These are phyloP conservation scores for Sus scrofa DNA, from an alignment of 2,113 vertebrate species.

Conservation along the genomic window DNA sequence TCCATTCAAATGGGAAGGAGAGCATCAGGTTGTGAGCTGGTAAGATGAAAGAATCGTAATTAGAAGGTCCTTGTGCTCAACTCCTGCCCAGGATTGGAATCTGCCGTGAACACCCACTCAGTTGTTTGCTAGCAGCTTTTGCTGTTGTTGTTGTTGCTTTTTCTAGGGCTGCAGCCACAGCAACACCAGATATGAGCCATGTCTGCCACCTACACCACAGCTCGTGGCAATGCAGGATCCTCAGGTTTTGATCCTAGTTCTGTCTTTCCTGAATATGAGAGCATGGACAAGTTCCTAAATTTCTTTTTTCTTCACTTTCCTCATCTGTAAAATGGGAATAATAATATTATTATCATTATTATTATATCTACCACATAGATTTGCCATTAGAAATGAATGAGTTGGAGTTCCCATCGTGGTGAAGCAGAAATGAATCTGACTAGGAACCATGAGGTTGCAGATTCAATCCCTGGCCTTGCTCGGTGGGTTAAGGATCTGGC, in stretches of 20 bases:
- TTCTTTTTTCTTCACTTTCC: not conserved
- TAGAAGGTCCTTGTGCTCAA: not conserved
- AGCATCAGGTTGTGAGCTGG: not conserved
- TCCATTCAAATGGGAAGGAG: not conserved
- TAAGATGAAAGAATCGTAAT: not conserved
- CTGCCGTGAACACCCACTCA: not conserved
- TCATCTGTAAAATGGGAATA: not conserved
- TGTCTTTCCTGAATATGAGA: not conserved
- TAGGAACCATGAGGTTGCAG: too few species aligned
- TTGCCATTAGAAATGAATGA: not conserved
- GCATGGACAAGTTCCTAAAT: not conserved
- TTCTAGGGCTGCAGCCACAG: too few species aligned
- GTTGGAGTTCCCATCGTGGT: too few species aligned
- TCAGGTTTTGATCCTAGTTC: not conserved
- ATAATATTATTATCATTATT: not conserved
- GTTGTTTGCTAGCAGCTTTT: not conserved
- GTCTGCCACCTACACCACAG: too few species aligned
- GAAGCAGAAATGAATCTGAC: too few species aligned
- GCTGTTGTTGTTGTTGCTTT: too few species aligned
- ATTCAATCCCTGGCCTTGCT: too few species aligned
- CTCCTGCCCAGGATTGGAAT: not conserved
- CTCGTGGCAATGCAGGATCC: too few species aligned
- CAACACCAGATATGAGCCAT: too few species aligned
- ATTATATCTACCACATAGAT: not conserved
- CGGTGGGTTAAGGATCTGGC: too few species aligned